These are phyloP conservation scores for Neodiprion virginianus DNA, from an alignment of 1,140 invertebrate species.

Conservation along the genomic window DNA sequence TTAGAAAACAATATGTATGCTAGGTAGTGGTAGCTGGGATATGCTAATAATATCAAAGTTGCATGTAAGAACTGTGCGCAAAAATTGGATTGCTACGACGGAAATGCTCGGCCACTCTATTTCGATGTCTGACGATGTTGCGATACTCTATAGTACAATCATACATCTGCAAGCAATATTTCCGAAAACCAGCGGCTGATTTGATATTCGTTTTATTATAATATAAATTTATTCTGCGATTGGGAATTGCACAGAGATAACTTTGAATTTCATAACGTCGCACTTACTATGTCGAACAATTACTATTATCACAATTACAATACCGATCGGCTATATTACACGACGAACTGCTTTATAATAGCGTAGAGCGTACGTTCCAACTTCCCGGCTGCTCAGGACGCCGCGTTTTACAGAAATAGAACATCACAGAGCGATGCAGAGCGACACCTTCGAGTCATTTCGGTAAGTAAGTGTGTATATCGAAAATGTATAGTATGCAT, in stretches of 20 bases:
- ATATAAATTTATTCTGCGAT: background rate
- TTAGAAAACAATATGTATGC: too few species aligned
- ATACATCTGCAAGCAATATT: too few species aligned
- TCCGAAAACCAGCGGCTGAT: too few species aligned
- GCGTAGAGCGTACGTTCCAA: conserved; percentile 44
- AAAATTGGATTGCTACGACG: background rate
- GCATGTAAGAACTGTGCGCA: too few species aligned
- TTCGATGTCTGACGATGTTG: background rate
- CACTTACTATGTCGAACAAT: background rate
- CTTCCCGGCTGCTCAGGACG: conserved; percentile 44
- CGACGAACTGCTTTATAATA: conserved; percentile 45
- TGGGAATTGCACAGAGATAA: background rate
- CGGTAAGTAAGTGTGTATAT: background rate
- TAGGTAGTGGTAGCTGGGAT: too few species aligned
- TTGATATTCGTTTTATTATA: background rate
- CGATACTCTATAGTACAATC: background rate
- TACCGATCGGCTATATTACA: conserved; percentile 1
- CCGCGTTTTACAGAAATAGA: conserved; percentile 53
- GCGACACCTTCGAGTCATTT: conserved; percentile 44
- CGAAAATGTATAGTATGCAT: too few species aligned
- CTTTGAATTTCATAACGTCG: background rate
- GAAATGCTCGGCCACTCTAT: background rate
- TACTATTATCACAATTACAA: background rate
- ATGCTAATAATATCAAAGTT: too few species aligned
- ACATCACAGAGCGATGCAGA: conserved; percentile 53